Percentiles rank a stretch among this genome's conserved stretches.
Evolutionary conservation across 2,113 vertebrate genomes (phyloP).

Genomic region (Anarhynchus alexandrinus): DNA sequence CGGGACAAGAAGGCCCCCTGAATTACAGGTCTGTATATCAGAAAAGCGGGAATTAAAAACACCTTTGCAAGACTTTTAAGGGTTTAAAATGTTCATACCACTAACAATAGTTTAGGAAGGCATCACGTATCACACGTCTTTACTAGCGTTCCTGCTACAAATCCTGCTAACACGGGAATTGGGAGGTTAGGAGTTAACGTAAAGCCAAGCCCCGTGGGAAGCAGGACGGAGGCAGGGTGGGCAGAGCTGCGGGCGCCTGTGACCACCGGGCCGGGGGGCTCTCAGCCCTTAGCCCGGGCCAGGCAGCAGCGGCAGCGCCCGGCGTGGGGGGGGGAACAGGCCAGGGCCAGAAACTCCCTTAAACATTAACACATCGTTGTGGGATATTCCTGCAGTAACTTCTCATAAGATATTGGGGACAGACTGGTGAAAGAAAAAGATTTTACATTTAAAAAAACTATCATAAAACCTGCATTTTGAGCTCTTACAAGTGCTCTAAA

Average conservation of each 20-base stretch:
- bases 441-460: background rate
- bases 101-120: background rate
- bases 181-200: background rate
- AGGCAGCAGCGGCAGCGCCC: background rate
- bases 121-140: background rate
- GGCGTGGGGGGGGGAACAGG: fast-evolving
- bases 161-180: background rate
- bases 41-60: background rate
- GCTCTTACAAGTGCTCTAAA: background rate
- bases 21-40: background rate
- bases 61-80: background rate
- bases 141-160: fast-evolving
- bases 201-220: background rate
- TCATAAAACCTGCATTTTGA: background rate
- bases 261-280: background rate
- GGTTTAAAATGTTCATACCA: background rate
- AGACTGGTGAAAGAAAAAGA: background rate
- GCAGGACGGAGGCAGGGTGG: background rate
- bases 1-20: no score
- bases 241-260: background rate
- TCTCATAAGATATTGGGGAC: background rate
- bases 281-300: fast-evolving
- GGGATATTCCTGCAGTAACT: background rate
- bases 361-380: background rate
- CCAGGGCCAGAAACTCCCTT: background rate